Evolutionary conservation across 2,888 invertebrate species (phyloP).

Genomic region (Amiota minor): DNA sequence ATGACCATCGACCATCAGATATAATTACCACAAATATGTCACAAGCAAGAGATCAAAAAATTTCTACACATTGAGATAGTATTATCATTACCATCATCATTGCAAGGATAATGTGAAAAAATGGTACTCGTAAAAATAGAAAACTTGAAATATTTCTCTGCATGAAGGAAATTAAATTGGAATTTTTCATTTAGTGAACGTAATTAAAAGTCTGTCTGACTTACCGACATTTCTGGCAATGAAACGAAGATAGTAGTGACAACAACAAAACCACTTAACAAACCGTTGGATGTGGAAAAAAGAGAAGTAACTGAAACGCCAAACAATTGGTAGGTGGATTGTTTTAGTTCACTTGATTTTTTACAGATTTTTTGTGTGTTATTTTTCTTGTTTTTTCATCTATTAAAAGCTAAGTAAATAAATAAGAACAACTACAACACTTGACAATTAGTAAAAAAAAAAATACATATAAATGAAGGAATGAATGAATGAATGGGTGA

Average conservation of each 20-base stretch:
- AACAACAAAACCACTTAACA: conserved; percentile 25
- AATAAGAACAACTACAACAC: conserved; percentile 17
- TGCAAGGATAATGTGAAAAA: no score
- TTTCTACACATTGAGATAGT: no score
- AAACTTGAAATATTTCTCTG: background rate
- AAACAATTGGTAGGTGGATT: conserved; percentile 7
- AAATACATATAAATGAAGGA: background rate
- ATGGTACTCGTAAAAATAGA: no score
- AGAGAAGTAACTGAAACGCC: conserved; percentile 24
- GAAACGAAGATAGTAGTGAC: background rate
- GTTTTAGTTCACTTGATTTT: background rate
- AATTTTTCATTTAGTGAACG: conserved; percentile 44
- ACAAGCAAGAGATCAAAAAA: background rate
- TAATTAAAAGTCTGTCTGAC: conserved; percentile 55
- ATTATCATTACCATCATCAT: no score
- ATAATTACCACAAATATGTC: conserved; percentile 7
- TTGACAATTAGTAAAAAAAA: conserved; percentile 19
- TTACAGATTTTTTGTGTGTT: background rate
- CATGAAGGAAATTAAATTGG: conserved; percentile 31
- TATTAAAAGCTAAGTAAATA: conserved; percentile 3
- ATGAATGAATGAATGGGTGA: background rate
- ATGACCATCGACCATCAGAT: no score
- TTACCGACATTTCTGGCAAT: conserved; percentile 31
- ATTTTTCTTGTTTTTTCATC: background rate
- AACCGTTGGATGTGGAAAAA: conserved; percentile 39